These are phyloP conservation scores for Odontomachus brunneus DNA, from an alignment of 1,140 invertebrate species.

Conservation along the genomic window DNA sequence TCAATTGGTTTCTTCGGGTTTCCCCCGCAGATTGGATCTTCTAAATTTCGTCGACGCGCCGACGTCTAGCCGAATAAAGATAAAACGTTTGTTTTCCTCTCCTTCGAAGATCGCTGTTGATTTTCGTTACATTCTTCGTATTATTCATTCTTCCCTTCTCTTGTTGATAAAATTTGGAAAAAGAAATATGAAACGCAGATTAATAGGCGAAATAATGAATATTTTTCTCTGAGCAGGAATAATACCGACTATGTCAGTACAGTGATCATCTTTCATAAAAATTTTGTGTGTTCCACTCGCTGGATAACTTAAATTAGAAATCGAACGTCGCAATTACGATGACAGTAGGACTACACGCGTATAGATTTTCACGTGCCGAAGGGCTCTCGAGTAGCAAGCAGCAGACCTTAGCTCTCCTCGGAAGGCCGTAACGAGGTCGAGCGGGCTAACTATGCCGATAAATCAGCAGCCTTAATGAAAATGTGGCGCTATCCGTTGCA, in stretches of 20 bases:
- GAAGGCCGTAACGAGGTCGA: slow-evolving; percentile 76
- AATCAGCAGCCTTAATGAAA: slow-evolving; percentile 82
- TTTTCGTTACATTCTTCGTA: background rate
- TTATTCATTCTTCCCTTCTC: background rate
- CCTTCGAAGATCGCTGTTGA: background rate
- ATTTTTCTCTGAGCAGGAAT: background rate
- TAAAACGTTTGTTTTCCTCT: background rate
- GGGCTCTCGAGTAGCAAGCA: slow-evolving; percentile 64
- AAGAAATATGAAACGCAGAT: background rate
- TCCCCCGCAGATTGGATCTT: slow-evolving; percentile 43
- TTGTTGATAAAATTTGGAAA: background rate
- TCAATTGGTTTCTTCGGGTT: slow-evolving; percentile 75
- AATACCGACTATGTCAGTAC: no score
- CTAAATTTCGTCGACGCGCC: slow-evolving; percentile 38
- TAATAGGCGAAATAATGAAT: background rate
- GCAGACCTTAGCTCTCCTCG: slow-evolving; percentile 56
- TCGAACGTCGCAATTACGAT: no score
- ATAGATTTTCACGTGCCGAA: slow-evolving; percentile 65
- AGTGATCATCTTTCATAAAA: no score
- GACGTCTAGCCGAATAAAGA: slow-evolving; percentile 6
- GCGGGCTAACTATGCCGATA: slow-evolving; percentile 79
- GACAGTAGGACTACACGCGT: background rate
- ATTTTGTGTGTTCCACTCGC: no score
- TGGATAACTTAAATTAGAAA: no score
- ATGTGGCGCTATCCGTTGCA: slow-evolving; percentile 77